Percentiles rank a stretch among this genome's conserved stretches.
These are phyloP conservation scores for Eupithecia vulgata DNA, from an alignment of 2,888 invertebrate species.

Conservation along the genomic window DNA sequence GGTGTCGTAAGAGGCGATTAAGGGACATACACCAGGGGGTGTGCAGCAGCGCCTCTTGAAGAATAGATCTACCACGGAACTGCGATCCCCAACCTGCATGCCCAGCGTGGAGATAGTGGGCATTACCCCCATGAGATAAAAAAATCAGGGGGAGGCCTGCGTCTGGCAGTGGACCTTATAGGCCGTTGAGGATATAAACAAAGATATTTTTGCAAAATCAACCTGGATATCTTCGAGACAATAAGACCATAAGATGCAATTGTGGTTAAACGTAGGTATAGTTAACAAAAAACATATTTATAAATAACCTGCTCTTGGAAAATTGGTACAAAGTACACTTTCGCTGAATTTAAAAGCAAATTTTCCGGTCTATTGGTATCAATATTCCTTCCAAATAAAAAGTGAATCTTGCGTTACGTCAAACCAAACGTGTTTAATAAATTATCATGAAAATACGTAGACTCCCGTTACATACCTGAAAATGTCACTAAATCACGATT, in stretches of 20 bases:
- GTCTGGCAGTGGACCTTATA: no score
- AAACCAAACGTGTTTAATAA: not conserved
- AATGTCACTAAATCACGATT: not conserved
- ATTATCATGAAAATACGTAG: constrained; percentile 6
- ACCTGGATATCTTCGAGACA: not conserved
- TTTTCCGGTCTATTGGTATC: not conserved
- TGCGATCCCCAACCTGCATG: no score
- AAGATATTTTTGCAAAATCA: not conserved
- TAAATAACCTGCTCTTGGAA: not conserved
- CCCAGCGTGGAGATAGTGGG: no score
- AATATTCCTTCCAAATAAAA: not conserved
- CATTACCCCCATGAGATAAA: no score
- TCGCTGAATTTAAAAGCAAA: not conserved
- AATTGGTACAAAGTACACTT: not conserved
- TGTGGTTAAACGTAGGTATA: not conserved
- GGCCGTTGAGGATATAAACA: no score
- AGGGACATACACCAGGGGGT: no score
- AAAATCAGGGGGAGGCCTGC: no score
- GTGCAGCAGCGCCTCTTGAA: no score
- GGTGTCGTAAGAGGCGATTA: no score
- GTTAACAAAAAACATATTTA: not conserved
- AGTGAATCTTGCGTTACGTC: not conserved
- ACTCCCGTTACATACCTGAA: not conserved
- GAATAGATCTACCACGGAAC: no score
- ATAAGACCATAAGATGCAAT: not conserved